These are phyloP conservation scores for Acanthisitta chloris DNA, from an alignment of 2,113 vertebrate species.

Conservation along the genomic window DNA sequence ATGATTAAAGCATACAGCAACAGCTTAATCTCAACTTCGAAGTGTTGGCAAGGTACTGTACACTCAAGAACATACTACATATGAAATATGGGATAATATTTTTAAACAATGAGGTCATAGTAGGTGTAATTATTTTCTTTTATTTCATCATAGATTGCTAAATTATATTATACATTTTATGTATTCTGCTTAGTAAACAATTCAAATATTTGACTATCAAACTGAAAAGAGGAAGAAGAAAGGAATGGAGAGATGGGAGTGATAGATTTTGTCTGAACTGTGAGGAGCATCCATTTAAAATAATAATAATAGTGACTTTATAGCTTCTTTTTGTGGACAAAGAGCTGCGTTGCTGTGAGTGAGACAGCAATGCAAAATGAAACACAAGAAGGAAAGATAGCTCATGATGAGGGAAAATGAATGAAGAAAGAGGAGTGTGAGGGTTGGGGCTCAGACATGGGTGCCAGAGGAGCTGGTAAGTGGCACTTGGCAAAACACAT, in stretches of 20 bases:
- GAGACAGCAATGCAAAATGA: not conserved
- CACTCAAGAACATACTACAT: not conserved
- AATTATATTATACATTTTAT: not conserved
- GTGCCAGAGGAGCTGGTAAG: not conserved
- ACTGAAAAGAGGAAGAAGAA: not conserved
- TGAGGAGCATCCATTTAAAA: not conserved
- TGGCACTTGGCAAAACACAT: not conserved
- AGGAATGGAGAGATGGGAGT: not conserved
- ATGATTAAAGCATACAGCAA: not conserved
- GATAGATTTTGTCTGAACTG: not conserved
- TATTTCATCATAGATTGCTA: not conserved
- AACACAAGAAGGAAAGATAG: not conserved
- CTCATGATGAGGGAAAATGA: not conserved
- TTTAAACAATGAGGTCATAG: not conserved
- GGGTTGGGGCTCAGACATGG: rapidly evolving
- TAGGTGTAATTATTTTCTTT: not conserved
- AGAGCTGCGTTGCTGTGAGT: not conserved
- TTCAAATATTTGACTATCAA: not conserved
- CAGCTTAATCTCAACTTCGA: not conserved
- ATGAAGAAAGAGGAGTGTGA: not conserved
- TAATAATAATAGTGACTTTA: not conserved
- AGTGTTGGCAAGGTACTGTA: not conserved
- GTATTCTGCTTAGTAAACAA: not conserved
- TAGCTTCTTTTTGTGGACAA: not conserved
- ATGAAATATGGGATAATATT: not conserved